These are phyloP conservation scores for Himalopsyche japonica DNA, from an alignment of 2,888 invertebrate species.

Conservation along the genomic window DNA sequence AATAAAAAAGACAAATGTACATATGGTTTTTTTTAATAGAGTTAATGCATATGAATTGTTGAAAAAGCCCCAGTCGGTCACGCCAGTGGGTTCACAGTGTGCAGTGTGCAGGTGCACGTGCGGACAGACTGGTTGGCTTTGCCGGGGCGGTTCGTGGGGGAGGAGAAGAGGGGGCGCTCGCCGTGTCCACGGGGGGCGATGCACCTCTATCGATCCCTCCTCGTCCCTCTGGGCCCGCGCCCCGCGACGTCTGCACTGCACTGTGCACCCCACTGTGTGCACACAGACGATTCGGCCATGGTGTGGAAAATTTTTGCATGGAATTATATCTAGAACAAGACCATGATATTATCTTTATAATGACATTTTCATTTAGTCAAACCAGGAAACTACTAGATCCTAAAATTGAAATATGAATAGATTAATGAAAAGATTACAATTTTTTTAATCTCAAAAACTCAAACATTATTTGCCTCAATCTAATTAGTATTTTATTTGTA, in stretches of 20 bases:
- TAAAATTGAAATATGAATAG: too few relatives aligned
- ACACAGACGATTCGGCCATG: not conserved
- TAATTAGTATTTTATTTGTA: too few relatives aligned
- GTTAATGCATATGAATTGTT: too few relatives aligned
- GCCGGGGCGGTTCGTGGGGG: not conserved
- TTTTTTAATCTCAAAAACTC: too few relatives aligned
- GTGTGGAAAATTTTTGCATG: not conserved
- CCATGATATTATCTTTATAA: too few relatives aligned
- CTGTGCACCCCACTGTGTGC: not conserved
- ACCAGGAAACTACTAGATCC: too few relatives aligned
- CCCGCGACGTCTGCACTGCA: not conserved
- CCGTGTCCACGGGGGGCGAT: not conserved
- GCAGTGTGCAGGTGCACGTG: not conserved
- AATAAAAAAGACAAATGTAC: too few relatives aligned
- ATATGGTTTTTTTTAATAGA: too few relatives aligned
- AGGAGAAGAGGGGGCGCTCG: not conserved
- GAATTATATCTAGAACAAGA: not conserved
- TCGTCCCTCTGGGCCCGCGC: not conserved
- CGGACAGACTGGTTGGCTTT: not conserved
- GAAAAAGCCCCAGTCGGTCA: not conserved
- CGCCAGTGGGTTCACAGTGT: not conserved
- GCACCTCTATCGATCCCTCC: slow-evolving; percentile 1
- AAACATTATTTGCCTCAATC: too few relatives aligned
- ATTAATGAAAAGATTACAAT: too few relatives aligned
- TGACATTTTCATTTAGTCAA: too few relatives aligned